Evolutionary conservation across 2,888 invertebrate genomes (phyloP), one percentile per base, ranked within the genome.

Genomic region (Standfussiana lucernea): DNA sequence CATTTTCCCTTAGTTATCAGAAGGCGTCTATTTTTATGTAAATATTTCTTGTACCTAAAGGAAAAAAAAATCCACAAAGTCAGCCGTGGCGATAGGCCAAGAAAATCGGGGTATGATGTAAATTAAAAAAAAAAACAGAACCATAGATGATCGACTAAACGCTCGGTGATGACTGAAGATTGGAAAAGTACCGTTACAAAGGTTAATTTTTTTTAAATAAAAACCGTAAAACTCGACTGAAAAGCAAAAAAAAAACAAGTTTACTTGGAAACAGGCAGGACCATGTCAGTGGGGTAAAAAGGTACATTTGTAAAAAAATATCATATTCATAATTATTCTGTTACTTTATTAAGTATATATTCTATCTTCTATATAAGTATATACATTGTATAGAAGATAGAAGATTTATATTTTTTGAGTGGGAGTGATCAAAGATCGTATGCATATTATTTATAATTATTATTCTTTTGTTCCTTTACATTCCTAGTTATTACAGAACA

Each of bases 1-100:
- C 40, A 56, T 83, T 56, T 83, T 80, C 53, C 50, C 53, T 66
- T 47, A 70, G 28, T 47, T 64, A 47, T 50, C 47, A 53, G 47
- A 28, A 56, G 47, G 61, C 1, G 21, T 24, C 59, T 71, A 78
- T 67, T 56, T 83, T 62, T 62, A 40, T 61, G 40, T 40, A 66
- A 70, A 66, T 76, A 56, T 28, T 3, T 28, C 35, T 24, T 10
- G 11, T 53, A 40, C 64, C 64, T 64, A n/a, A 61, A 67, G 28
- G 32, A 32, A n/a, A 76, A 47, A 15, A 61, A 21, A 28, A n/a
- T 24, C 28, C 3, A 45, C 15, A 45, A 62, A 74, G 28, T 24
- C 37, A 40, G 18, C 28, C 21, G 15, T 45, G 65, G 50, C 65
- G 53, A 67, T 37, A 3, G 8, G 40, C 53, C 53, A 83, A 77